Base-by-base conservation (phyloP, 2,888 invertebrate genomes). In the Lomographa bimaculata region DNA sequence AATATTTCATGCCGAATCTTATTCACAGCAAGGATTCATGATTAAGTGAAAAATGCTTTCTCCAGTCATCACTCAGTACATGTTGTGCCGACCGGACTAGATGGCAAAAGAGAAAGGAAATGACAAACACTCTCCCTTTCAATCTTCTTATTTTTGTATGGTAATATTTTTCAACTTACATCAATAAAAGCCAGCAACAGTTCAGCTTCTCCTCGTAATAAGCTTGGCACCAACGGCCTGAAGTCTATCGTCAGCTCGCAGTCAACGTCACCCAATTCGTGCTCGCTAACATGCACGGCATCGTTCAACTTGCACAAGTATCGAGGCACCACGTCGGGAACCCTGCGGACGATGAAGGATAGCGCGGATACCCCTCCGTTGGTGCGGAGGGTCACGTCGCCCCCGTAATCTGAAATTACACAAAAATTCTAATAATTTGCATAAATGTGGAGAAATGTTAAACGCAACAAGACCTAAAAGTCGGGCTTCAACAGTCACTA, bases 231-330 rank as follows among this genome's bases (percentile, higher is more conserved):
- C 52, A 94, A 72, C 33, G 93, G 76, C 64, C 90, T 71, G 72
- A 93, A 89, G 75, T 90, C 70, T 54, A 90, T 61, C 50, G 89
- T 94, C 1, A 96, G 89, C 71, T 96, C 96, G 59, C 96, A 96
- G 65, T 96, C 96, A 0, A 95, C 94, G 57, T 96, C 96, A 0
- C 95, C 95, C 10, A 96, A 89, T 69, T 96, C 96, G 60, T 96
- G 95, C 61, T 96, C 96, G 60, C 94, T 94, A 3, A 95, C 90
- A 53, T 93, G 93, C 6, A 96, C 93, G 0, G 95, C 93, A 18
- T 93, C 90, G 57, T 96, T 95, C 24, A 96, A 90, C 66, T 94
- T 94, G 26, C 90, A 80, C 30, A 93, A 76, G 34, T 94, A 91
- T 32, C 93, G 92, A 0, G 95, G 94, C 23, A 96, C 90, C 2